A percentile compares a stretch with the other conserved stretches of the same genome.
Evolutionary conservation across 1,140 invertebrate genomes (phyloP).

Genomic region (Calosoma granatense): DNA sequence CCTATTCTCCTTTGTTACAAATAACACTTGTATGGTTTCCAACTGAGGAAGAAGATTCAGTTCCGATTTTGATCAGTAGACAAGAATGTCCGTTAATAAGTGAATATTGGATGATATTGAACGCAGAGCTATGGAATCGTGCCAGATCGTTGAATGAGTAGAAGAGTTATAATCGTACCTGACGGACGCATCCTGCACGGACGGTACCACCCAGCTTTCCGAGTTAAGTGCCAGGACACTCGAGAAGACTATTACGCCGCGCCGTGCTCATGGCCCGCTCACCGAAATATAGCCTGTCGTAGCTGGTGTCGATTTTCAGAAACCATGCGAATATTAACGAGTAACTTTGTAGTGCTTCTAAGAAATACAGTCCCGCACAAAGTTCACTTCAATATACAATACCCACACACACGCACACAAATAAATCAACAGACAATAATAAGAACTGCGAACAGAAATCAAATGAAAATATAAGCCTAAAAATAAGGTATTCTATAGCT

Average conservation of each 20-base stretch:
- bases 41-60: neutral
- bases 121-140: too few species aligned
- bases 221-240: too few species aligned
- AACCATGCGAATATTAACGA: slow-evolving; percentile 2
- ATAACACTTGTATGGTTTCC: neutral
- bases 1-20: too few species aligned
- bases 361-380: neutral
- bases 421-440: too few species aligned
- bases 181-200: neutral
- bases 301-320: slow-evolving; percentile 1
- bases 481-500: too few species aligned
- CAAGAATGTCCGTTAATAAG: neutral
- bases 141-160: neutral
- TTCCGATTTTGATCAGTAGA: neutral
- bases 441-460: too few species aligned
- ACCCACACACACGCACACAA: too few species aligned
- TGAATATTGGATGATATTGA: neutral
- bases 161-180: neutral
- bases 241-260: neutral
- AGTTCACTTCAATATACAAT: too few species aligned
- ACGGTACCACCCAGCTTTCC: neutral
- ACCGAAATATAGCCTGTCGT: neutral
- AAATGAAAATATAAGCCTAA: too few species aligned
- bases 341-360: slow-evolving; percentile 1
- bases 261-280: neutral